A percentile compares a stretch with the other conserved stretches of the same genome.
Evolutionary conservation across 2,888 invertebrate species (phyloP).

Genomic region (Tetragonula carbonaria): DNA sequence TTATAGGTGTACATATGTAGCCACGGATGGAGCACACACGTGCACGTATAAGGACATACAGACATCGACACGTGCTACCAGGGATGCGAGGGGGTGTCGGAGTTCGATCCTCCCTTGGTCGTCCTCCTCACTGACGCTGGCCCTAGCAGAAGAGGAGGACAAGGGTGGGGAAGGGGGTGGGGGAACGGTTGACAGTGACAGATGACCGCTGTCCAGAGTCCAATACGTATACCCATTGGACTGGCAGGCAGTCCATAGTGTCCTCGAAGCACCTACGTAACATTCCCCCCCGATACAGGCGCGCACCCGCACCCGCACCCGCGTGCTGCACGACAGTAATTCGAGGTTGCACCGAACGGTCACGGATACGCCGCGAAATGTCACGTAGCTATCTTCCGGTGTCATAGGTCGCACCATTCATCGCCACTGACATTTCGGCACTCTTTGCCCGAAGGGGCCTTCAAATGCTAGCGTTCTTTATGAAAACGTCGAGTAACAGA

Average conservation of each 20-base stretch:
- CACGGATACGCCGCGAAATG: constrained; percentile 76
- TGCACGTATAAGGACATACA: constrained; percentile 53
- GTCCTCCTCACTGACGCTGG: constrained; percentile 68
- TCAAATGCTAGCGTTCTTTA: constrained; percentile 64
- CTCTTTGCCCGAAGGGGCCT: constrained; percentile 15
- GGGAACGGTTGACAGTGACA: constrained; percentile 79
- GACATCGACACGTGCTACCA: constrained; percentile 80
- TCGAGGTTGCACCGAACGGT: constrained; percentile 70
- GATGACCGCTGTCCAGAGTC: constrained; percentile 80
- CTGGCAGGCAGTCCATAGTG: constrained; percentile 70
- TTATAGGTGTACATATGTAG: constrained; percentile 28
- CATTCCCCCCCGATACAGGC: constrained; percentile 69
- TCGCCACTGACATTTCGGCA: constrained; percentile 68
- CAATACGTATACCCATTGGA: constrained; percentile 73
- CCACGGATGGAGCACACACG: constrained; percentile 18
- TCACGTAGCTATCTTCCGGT: constrained; percentile 74
- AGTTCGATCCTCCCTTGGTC: constrained; percentile 75
- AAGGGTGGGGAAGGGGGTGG: constrained; percentile 63
- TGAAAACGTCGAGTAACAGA: constrained; percentile 6
- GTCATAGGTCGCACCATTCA: constrained; percentile 69
- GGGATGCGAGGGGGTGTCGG: constrained; percentile 63
- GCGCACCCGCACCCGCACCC: constrained; percentile 47
- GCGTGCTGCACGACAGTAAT: constrained; percentile 70
- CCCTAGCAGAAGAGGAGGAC: constrained; percentile 28
- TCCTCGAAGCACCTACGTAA: constrained; percentile 70